Percentiles rank a stretch among this genome's conserved stretches.
Evolutionary conservation across 2,113 vertebrate genomes (phyloP).

Genomic region (Chlamydotis undulata): DNA sequence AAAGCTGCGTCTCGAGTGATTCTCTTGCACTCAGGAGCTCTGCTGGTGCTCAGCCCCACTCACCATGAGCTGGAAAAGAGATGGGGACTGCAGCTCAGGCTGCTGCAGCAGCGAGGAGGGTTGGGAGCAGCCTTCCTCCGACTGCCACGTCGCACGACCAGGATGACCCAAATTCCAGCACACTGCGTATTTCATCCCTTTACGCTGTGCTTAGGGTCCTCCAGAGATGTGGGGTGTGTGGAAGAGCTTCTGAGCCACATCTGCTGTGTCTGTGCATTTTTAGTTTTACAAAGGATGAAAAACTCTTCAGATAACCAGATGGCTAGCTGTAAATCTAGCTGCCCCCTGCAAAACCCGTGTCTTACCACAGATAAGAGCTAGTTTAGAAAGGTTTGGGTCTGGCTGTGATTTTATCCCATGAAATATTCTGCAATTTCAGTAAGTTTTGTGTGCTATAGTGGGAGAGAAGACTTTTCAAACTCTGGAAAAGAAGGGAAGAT

Average conservation of each 20-base stretch:
- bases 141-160: accelerated
- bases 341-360: neutral
- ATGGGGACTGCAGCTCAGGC: neutral
- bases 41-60: neutral
- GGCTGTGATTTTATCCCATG: neutral
- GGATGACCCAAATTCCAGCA: neutral
- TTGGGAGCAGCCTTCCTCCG: neutral
- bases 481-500: neutral
- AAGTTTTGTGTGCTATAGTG: neutral
- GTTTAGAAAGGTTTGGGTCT: neutral
- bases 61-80: neutral
- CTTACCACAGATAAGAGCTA: neutral
- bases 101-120: neutral
- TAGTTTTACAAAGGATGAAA: neutral
- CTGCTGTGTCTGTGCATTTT: neutral
- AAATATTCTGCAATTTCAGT: neutral
- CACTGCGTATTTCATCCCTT: neutral
- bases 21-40: neutral
- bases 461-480: neutral
- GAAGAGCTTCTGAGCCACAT: neutral
- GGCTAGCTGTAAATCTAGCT: neutral
- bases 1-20: accelerated
- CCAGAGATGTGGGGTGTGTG: neutral
- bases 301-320: neutral
- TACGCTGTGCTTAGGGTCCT: neutral